Evolutionary conservation across 2,888 invertebrate genomes (phyloP).

Genomic region (Cephus spinipes): DNA sequence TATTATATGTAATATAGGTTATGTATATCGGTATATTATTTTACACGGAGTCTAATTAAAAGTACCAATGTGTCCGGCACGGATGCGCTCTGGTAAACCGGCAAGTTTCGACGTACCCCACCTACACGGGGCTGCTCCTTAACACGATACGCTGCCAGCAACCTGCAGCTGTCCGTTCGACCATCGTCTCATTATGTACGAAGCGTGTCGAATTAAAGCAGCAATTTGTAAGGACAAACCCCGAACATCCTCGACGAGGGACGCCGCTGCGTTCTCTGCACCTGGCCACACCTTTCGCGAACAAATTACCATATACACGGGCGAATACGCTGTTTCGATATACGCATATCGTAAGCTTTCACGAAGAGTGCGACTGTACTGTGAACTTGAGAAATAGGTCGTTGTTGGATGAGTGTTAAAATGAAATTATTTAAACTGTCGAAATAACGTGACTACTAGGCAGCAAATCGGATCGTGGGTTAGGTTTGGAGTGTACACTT

Average conservation of each 20-base stretch:
- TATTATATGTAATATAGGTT: background rate
- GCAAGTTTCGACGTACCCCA: background rate
- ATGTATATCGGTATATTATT: background rate
- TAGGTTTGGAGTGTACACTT: background rate
- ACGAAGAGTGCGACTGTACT: background rate
- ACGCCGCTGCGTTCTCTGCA: constrained; percentile 25
- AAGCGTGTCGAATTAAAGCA: constrained; percentile 48
- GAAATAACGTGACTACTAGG: background rate
- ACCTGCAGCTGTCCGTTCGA: constrained; percentile 13
- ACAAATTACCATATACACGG: constrained; percentile 45
- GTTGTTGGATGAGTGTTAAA: background rate
- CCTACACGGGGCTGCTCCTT: background rate
- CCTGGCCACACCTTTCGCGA: constrained; percentile 44
- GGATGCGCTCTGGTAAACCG: background rate
- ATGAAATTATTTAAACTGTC: background rate
- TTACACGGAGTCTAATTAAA: background rate
- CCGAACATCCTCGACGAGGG: constrained; percentile 25
- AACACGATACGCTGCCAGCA: background rate
- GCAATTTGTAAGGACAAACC: constrained; percentile 45
- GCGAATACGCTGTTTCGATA: background rate
- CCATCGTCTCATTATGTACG: constrained; percentile 25
- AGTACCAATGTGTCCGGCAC: background rate
- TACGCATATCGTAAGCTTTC: background rate
- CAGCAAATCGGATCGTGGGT: background rate
- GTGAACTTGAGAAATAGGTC: background rate